phyloP scores from a whole-genome alignment of 2,888 invertebrate genomes.

The Drosophila quasianomalipes region DNA sequence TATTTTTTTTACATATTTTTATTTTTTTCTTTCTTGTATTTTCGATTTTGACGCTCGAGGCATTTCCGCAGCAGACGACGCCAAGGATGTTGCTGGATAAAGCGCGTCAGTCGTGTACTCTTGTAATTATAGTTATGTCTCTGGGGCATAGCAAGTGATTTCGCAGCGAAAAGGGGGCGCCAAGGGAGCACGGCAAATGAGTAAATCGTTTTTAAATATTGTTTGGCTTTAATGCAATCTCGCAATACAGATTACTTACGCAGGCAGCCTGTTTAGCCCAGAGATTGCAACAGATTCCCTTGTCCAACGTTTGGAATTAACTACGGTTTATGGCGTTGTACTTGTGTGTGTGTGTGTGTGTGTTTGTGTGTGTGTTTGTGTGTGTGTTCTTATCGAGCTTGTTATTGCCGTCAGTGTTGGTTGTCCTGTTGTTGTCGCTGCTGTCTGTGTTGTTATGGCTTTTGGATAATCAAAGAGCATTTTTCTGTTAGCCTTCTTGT shows the following conservation, averaged over 20 bases:
- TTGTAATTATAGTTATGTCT: slow-evolving; percentile 81
- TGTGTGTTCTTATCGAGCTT: slow-evolving; percentile 42
- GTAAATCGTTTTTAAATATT: slow-evolving; percentile 66
- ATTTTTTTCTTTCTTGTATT: slow-evolving; percentile 35
- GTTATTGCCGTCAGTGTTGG: slow-evolving; percentile 35
- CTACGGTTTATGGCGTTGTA: slow-evolving; percentile 32
- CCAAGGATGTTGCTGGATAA: slow-evolving; percentile 34
- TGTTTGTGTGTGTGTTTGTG: slow-evolving; percentile 9
- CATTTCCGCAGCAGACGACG: slow-evolving; percentile 69
- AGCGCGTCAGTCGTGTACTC: slow-evolving; percentile 64
- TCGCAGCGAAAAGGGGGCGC: neutral
- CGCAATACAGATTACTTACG: slow-evolving; percentile 53
- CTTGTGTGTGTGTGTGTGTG: slow-evolving; percentile 7
- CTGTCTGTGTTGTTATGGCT: slow-evolving; percentile 39
- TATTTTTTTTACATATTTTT: slow-evolving; percentile 39
- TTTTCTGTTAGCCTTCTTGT: slow-evolving; percentile 12
- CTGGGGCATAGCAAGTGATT: slow-evolving; percentile 68
- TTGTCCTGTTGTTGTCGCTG: slow-evolving; percentile 9
- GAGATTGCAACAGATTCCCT: slow-evolving; percentile 69
- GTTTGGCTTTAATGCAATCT: slow-evolving; percentile 68
- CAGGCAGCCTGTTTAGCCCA: slow-evolving; percentile 45
- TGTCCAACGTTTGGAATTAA: slow-evolving; percentile 43
- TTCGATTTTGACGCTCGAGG: slow-evolving; percentile 69
- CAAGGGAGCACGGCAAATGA: slow-evolving; percentile 45
- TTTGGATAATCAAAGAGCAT: slow-evolving; percentile 64